These are phyloP conservation scores for Meloidogyne exigua DNA, from an alignment of 1,140 invertebrate genomes.

Conservation along the genomic window DNA sequence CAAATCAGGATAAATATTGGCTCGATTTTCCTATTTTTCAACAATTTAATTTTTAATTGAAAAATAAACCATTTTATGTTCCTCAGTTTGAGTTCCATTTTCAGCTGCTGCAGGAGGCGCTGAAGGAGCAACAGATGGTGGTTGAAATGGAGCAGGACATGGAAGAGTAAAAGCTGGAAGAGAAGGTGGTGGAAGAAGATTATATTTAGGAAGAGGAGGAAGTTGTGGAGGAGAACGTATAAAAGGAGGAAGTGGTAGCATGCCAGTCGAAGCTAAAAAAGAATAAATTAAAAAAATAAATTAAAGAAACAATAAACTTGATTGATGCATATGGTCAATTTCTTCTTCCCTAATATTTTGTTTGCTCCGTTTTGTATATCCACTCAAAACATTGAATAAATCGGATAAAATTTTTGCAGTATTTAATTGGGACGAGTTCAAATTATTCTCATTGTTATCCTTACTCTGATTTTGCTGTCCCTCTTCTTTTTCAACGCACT, in stretches of 20 bases:
- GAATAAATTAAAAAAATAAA: neutral
- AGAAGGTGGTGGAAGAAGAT: neutral
- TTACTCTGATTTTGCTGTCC: neutral
- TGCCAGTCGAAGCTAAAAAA: neutral
- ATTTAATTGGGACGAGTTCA: neutral
- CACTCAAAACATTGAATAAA: neutral
- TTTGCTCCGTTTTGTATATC: neutral
- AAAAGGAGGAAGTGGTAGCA: too few relatives aligned
- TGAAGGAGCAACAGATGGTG: neutral
- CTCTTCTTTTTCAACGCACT: neutral
- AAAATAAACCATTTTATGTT: neutral
- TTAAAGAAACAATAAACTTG: neutral
- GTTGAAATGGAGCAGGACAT: neutral
- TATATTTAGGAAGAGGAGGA: too few relatives aligned
- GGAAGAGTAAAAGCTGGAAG: too few relatives aligned
- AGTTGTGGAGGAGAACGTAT: too few relatives aligned
- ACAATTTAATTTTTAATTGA: neutral
- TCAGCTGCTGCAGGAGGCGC: neutral
- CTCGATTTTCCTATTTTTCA: neutral
- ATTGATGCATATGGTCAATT: too few relatives aligned
- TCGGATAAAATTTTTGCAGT: neutral
- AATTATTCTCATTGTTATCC: neutral
- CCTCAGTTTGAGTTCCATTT: neutral
- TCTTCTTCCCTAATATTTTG: neutral
- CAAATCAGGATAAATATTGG: constrained; percentile 11